Percentiles rank a stretch among this genome's conserved stretches.
Evolutionary conservation across 2,888 invertebrate species (phyloP).

Genomic region (Dioctria rufipes): DNA sequence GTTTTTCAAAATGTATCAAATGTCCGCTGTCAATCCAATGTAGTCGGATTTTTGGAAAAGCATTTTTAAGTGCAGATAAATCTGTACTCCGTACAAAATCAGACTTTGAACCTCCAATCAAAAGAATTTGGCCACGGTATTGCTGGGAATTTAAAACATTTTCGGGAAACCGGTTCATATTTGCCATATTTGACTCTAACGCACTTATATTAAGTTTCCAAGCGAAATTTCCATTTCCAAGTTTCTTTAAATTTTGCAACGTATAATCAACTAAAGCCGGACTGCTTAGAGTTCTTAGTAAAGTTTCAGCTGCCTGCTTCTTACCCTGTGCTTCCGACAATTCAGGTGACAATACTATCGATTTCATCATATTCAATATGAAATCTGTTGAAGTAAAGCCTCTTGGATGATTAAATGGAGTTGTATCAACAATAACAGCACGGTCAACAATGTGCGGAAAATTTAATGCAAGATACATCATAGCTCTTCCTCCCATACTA

Average conservation of each 20-base stretch:
- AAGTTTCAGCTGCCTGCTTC: conserved; percentile 77
- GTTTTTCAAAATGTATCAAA: conserved; percentile 95
- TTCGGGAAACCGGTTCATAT: conserved; percentile 80
- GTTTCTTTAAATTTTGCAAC: conserved; percentile 86
- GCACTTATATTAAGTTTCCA: conserved; percentile 87
- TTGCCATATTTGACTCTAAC: conserved; percentile 77
- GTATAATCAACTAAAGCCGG: conserved; percentile 82
- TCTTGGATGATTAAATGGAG: conserved; percentile 75
- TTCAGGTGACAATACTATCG: conserved; percentile 75
- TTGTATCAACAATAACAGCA: conserved; percentile 81
- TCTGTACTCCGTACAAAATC: conserved; percentile 80
- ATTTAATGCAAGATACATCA: conserved; percentile 87
- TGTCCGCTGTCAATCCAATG: conserved; percentile 83
- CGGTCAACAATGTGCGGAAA: conserved; percentile 78
- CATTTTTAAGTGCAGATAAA: conserved; percentile 74
- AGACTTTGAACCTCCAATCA: conserved; percentile 88
- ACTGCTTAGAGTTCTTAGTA: conserved; percentile 74
- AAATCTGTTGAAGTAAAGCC: conserved; percentile 76
- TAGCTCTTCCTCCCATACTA: conserved; percentile 95
- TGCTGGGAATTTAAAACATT: conserved; percentile 33
- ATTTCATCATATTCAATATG: conserved; percentile 78
- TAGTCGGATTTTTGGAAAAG: conserved; percentile 77
- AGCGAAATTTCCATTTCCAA: conserved; percentile 75
- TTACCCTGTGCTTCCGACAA: conserved; percentile 81
- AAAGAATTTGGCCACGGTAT: conserved; percentile 81